A percentile compares a stretch with the other conserved stretches of the same genome.
These are phyloP conservation scores for Chaetura pelagica DNA, from an alignment of 2,113 vertebrate genomes.

Conservation along the genomic window DNA sequence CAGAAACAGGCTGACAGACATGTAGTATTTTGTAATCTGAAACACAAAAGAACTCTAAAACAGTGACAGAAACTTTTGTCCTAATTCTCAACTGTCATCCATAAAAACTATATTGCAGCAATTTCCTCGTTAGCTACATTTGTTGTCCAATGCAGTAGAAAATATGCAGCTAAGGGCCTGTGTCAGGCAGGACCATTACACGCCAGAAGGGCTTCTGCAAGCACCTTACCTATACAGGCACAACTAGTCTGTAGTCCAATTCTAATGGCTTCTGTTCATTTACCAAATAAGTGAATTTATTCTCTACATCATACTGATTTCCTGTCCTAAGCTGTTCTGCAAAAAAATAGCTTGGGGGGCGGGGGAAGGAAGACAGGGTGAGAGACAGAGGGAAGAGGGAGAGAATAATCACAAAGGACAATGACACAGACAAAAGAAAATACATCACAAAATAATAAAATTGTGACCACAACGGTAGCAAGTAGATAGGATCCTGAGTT, in stretches of 20 bases:
- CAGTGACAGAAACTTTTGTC: neutral
- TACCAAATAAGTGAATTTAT: neutral
- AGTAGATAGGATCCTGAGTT: neutral
- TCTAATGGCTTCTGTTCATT: neutral
- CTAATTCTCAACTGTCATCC: neutral
- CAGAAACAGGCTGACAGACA: neutral
- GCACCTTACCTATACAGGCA: neutral
- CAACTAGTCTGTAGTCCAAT: neutral
- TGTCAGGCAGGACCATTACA: fast-evolving
- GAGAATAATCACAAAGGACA: too few species aligned
- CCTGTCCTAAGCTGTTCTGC: neutral
- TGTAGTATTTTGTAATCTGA: neutral
- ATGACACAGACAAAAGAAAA: neutral
- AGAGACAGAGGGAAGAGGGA: too few species aligned
- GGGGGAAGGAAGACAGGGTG: too few species aligned
- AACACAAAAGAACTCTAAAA: neutral
- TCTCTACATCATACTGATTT: neutral
- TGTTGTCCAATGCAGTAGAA: neutral
- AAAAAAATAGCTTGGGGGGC: neutral
- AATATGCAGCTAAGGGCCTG: neutral
- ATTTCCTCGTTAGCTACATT: neutral
- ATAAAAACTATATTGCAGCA: neutral
- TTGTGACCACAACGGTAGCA: neutral
- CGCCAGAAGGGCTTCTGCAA: neutral
- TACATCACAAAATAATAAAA: neutral